Conservation (phyloP, 92 coral and sea anemone species). For the Paragorgia papillata region DNA sequence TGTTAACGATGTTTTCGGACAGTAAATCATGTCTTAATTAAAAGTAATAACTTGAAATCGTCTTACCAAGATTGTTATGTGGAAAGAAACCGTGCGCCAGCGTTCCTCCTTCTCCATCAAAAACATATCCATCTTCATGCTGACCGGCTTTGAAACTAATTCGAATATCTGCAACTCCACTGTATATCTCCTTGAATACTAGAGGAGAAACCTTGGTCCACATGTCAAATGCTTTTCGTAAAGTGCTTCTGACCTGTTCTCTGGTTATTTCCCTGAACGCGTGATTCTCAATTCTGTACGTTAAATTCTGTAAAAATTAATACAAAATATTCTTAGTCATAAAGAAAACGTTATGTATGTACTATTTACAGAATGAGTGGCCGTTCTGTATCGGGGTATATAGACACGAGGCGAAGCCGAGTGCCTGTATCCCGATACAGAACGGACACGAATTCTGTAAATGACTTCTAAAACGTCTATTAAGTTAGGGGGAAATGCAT, state of each 20-base stretch:
- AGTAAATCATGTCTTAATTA: too few relatives aligned
- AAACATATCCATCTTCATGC: slow-evolving; percentile 54
- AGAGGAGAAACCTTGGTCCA: slow-evolving; percentile 69
- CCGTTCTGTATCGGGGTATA: too few relatives aligned
- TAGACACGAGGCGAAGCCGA: too few relatives aligned
- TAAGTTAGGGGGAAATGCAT: too few relatives aligned
- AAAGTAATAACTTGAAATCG: neutral
- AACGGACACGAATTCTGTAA: too few relatives aligned
- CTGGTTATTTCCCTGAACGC: slow-evolving; percentile 56
- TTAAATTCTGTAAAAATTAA: slow-evolving; percentile 29
- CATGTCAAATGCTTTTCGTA: slow-evolving; percentile 58
- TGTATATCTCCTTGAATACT: slow-evolving; percentile 48
- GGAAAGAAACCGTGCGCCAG: slow-evolving; percentile 61
- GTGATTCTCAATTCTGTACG: slow-evolving; percentile 49
- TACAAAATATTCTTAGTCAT: neutral
- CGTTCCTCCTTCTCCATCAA: slow-evolving; percentile 52
- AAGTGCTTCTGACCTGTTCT: slow-evolving; percentile 54
- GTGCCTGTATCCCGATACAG: too few relatives aligned
- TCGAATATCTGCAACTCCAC: slow-evolving; percentile 54
- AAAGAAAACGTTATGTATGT: too few relatives aligned
- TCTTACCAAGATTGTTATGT: slow-evolving; percentile 40
- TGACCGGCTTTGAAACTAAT: slow-evolving; percentile 50
- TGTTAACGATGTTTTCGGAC: too few relatives aligned
- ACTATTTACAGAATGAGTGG: too few relatives aligned
- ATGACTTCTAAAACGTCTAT: too few relatives aligned